Conservation (phyloP, 2,888 invertebrate genomes). For the Drosophila sordidula region DNA sequence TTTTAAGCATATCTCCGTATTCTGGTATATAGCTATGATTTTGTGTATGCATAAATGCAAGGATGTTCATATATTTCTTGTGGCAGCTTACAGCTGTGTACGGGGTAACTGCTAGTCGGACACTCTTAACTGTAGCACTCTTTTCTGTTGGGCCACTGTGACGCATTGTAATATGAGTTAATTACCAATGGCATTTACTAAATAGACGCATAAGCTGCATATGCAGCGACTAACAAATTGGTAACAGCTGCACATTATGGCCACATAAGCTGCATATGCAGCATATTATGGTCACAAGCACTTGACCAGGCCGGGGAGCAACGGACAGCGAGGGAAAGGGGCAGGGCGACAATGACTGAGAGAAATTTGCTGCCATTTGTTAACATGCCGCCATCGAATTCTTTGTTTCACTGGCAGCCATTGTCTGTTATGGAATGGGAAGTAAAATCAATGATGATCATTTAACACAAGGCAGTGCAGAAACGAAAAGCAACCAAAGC, state of each 20-base stretch:
- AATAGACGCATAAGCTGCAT: slow-evolving; percentile 57
- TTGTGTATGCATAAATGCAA: too few relatives aligned
- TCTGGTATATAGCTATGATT: too few relatives aligned
- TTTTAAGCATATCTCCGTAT: too few relatives aligned
- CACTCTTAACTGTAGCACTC: neutral
- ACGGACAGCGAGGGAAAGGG: neutral
- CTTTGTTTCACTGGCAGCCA: slow-evolving; percentile 12
- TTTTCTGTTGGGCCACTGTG: neutral
- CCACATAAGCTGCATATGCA: slow-evolving; percentile 13
- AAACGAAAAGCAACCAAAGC: neutral
- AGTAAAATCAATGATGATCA: slow-evolving; percentile 74
- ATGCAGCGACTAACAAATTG: slow-evolving; percentile 42
- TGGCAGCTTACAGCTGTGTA: too few relatives aligned
- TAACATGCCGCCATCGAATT: slow-evolving; percentile 53
- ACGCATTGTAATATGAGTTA: slow-evolving; percentile 53
- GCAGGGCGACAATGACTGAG: slow-evolving; percentile 33
- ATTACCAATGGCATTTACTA: slow-evolving; percentile 67
- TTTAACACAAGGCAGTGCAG: slow-evolving; percentile 49
- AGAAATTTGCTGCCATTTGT: slow-evolving; percentile 72
- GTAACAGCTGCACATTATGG: slow-evolving; percentile 48
- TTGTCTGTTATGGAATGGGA: slow-evolving; percentile 51
- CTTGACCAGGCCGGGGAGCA: slow-evolving; percentile 1
- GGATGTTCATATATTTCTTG: too few relatives aligned
- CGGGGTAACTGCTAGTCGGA: too few relatives aligned
- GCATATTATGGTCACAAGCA: neutral